Evolutionary conservation across 2,113 vertebrate genomes (phyloP).

Genomic region (Pleuronectes platessa): DNA sequence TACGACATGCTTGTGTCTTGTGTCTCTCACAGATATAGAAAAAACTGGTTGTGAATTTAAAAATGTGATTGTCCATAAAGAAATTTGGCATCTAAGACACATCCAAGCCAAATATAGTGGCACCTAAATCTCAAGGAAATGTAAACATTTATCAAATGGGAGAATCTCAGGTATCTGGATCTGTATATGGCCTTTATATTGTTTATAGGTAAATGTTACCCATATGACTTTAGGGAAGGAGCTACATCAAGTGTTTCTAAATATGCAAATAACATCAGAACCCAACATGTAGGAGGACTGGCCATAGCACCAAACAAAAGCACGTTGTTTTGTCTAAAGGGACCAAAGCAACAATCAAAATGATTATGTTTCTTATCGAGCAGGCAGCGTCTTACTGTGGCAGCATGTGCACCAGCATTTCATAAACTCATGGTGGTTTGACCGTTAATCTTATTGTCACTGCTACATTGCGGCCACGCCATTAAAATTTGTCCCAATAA

Average conservation of each 20-base stretch:
- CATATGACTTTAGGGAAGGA: constrained; percentile 22
- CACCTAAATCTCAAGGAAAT: constrained; percentile 38
- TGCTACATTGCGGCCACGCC: constrained; percentile 32
- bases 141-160: constrained; percentile 34
- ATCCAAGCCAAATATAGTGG: constrained; percentile 45
- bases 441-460: constrained; percentile 30
- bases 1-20: background rate
- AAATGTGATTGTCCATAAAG: constrained; percentile 1
- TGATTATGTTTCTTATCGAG: constrained; percentile 39
- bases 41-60: constrained; percentile 2
- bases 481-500: constrained; percentile 43
- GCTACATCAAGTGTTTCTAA: constrained; percentile 33
- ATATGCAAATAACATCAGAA: constrained; percentile 47
- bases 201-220: constrained; percentile 56
- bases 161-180: background rate
- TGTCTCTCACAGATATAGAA: constrained; percentile 1
- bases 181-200: background rate
- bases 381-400: constrained; percentile 30
- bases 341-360: constrained; percentile 55
- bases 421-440: constrained; percentile 15
- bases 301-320: constrained; percentile 72
- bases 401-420: constrained; percentile 19
- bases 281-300: constrained; percentile 33
- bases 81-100: constrained; percentile 66
- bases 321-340: constrained; percentile 54